A percentile compares a stretch with the other conserved stretches of the same genome.
These are phyloP conservation scores for Sinocyclocheilus anshuiensis DNA, from an alignment of 2,113 vertebrate genomes.

Conservation along the genomic window DNA sequence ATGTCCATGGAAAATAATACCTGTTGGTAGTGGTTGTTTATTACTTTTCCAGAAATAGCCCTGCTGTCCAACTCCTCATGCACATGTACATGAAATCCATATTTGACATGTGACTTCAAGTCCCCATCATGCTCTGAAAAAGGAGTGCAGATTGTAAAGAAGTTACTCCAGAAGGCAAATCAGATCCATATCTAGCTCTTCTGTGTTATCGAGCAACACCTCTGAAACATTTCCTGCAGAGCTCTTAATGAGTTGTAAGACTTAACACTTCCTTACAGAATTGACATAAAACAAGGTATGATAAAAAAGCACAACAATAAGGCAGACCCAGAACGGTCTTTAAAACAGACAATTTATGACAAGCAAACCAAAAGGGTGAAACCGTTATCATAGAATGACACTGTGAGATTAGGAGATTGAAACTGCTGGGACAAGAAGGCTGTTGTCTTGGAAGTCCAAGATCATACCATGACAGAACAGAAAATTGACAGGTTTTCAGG, in stretches of 20 bases:
- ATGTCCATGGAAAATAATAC: neutral
- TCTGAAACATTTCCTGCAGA: neutral
- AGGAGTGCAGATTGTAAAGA: conserved; percentile 24
- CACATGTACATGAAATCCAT: neutral
- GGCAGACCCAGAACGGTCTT: neutral
- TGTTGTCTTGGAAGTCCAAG: conserved; percentile 26
- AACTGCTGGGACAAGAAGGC: conserved; percentile 18
- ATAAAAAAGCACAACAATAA: neutral
- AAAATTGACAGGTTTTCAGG: conserved; percentile 18
- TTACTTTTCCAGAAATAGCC: neutral
- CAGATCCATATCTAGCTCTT: conserved; percentile 38
- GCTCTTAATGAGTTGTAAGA: conserved; percentile 18
- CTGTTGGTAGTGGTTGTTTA: neutral
- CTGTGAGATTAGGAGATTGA: conserved; percentile 19
- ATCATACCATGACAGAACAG: conserved; percentile 13
- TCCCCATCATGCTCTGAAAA: conserved; percentile 14
- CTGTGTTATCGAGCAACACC: conserved; percentile 33
- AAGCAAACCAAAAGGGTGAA: neutral
- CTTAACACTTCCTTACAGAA: conserved; percentile 4
- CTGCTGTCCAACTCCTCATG: neutral
- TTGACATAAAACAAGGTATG: neutral
- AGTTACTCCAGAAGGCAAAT: conserved; percentile 13
- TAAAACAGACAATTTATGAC: neutral
- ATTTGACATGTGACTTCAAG: neutral
- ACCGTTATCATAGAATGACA: neutral